These are phyloP conservation scores for Champsocephalus gunnari DNA, from an alignment of 2,797 vertebrate genomes.

Conservation along the genomic window DNA sequence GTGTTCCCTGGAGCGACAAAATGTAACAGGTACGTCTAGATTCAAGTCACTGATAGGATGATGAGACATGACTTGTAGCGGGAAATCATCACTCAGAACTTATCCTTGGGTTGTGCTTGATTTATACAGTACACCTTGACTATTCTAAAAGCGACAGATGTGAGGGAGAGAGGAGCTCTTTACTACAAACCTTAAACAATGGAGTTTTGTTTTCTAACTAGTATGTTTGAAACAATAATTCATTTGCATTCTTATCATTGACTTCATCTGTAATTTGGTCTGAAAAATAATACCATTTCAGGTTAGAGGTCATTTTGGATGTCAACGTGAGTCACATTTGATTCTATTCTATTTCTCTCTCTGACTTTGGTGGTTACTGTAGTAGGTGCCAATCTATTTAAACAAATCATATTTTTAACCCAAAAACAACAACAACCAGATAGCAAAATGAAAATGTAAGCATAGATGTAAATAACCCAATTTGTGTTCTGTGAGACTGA, in stretches of 20 bases:
- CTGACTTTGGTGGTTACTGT: neutral
- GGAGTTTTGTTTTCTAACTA: neutral
- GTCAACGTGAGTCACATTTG: too few relatives aligned
- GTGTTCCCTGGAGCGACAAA: slow-evolving; percentile 45
- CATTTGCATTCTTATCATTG: neutral
- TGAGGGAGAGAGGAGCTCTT: neutral
- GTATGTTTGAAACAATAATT: neutral
- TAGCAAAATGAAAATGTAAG: neutral
- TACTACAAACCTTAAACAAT: neutral
- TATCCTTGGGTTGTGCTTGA: neutral
- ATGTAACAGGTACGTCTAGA: slow-evolving; percentile 42
- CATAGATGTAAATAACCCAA: neutral
- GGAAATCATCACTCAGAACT: slow-evolving; percentile 37
- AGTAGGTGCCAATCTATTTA: too few relatives aligned
- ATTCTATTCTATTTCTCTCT: neutral
- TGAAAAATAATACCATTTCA: neutral
- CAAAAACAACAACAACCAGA: neutral
- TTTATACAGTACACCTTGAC: neutral
- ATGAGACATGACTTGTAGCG: slow-evolving; percentile 31
- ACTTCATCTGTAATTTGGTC: neutral
- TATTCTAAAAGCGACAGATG: neutral
- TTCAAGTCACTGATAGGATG: slow-evolving; percentile 32
- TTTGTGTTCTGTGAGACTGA: too few relatives aligned
- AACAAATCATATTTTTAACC: neutral
- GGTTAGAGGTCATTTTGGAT: neutral